Conservation (phyloP, 2,113 vertebrate genomes). For the Calyptommatus sinebrachiatus region DNA sequence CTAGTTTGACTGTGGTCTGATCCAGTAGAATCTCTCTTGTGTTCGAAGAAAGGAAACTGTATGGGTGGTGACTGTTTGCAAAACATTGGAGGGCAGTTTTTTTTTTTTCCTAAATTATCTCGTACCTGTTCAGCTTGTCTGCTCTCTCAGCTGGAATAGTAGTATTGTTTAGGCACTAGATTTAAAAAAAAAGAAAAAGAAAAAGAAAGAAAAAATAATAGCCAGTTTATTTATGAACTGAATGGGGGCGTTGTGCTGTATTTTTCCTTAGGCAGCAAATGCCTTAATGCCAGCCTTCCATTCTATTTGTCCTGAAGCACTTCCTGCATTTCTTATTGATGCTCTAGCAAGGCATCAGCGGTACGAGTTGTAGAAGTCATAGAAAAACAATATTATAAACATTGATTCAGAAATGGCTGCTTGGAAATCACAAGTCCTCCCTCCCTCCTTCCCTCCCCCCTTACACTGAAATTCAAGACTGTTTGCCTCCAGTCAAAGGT, state of each 20-base stretch:
- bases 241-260: not conserved
- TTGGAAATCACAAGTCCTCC: not conserved
- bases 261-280: not conserved
- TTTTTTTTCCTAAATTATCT: no score
- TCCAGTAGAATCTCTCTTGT: no score
- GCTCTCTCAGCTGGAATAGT: not conserved
- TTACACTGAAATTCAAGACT: not conserved
- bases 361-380: not conserved
- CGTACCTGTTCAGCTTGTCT: not conserved
- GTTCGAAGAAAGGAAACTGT: not conserved
- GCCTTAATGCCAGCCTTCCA: not conserved
- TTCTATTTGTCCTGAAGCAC: not conserved
- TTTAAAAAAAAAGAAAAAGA: not conserved
- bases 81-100: not conserved
- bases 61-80: not conserved
- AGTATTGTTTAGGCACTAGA: not conserved
- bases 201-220: not conserved
- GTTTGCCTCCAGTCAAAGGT: not conserved
- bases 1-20: no score
- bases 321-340: not conserved
- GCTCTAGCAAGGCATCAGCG: not conserved
- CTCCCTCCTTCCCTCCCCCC: not conserved
- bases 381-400: not conserved
- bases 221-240: not conserved
- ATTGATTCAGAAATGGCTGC: no score